Base-by-base conservation (phyloP, 2,797 vertebrate genomes). In the Anguilla marmorata region DNA sequence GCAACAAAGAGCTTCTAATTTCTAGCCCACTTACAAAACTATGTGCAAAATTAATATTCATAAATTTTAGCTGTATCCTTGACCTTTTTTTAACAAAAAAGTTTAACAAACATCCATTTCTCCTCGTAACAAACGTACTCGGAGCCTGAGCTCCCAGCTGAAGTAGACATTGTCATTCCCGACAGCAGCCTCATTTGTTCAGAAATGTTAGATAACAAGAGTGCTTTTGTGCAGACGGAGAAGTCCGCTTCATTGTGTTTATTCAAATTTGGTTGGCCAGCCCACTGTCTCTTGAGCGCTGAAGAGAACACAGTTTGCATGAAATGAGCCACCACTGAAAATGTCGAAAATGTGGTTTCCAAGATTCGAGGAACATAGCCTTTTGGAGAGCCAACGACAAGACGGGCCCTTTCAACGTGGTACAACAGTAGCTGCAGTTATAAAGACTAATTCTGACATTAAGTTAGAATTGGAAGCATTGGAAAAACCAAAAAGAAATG, bases 201-300 rank as follows among this genome's bases (percentile, higher is more conserved):
- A 66, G 85, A 0, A 88, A 41, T 14, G 58, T 76, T 8, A 82
- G 84, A 90, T 90, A 90, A 97, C 95, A 97, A 94, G 95, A 92
- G 89, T 86, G 89, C 93, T 92, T 94, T 95, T 96, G 96, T 96
- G 88, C 86, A 83, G 84, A 90, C 88, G 91, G 89, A 92, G 92
- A 83, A 91, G 88, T 91, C 87, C 83, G 91, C 89, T 45, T 90
- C 91, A 92, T 92, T 92, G 91, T 93, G 91, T 88, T 85, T 90
- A 93, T 91, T 95, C 93, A 95, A 94, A 94, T 96, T 96, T 96
- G 92, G 94, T 96, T 96, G 94, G 95, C 93, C 92, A 90, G 94
- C 86, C 88, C 85, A 33, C 12, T 90, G 92, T 91, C 86, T 86
- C 90, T 91, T 88, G 54, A 85, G 87, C 21, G 80, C 86, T 88